A percentile compares a stretch with the other conserved stretches of the same genome.
phyloP scores from a whole-genome alignment of 1,140 invertebrate genomes.

The Drosophila ironensis region DNA sequence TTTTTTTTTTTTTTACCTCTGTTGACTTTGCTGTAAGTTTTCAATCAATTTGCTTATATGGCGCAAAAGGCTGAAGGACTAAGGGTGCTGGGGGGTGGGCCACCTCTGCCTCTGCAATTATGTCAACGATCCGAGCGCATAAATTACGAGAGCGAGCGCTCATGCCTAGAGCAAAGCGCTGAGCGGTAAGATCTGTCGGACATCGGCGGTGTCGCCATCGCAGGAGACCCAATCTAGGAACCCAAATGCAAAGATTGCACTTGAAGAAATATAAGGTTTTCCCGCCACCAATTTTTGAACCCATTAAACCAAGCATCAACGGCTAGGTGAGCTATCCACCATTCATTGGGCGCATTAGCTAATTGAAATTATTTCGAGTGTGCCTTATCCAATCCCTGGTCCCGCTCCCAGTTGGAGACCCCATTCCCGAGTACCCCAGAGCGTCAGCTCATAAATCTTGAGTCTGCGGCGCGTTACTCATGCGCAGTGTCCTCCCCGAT shows the following conservation, averaged over 20 bases:
- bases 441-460: slow-evolving; percentile 60
- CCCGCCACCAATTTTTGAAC: no score
- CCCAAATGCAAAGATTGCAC: slow-evolving; percentile 34
- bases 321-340: no score
- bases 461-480: slow-evolving; percentile 68
- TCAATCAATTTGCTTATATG: slow-evolving; percentile 65
- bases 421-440: not conserved
- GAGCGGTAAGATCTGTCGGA: slow-evolving; percentile 55
- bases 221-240: slow-evolving; percentile 14
- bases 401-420: not conserved
- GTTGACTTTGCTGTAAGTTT: slow-evolving; percentile 56
- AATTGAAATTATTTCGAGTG: slow-evolving; percentile 3
- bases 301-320: no score
- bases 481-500: slow-evolving; percentile 51
- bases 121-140: slow-evolving; percentile 66
- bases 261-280: not conserved
- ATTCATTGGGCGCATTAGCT: no score
- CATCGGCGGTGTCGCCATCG: slow-evolving; percentile 45
- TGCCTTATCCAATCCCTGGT: not conserved
- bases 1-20: not conserved
- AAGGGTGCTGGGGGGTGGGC: not conserved
- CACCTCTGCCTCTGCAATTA: slow-evolving; percentile 48
- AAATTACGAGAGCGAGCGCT: slow-evolving; percentile 57
- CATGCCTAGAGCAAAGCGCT: slow-evolving; percentile 28
- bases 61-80: not conserved